These are phyloP conservation scores for Corythoichthys intestinalis DNA, from an alignment of 2,113 vertebrate species.

Conservation along the genomic window DNA sequence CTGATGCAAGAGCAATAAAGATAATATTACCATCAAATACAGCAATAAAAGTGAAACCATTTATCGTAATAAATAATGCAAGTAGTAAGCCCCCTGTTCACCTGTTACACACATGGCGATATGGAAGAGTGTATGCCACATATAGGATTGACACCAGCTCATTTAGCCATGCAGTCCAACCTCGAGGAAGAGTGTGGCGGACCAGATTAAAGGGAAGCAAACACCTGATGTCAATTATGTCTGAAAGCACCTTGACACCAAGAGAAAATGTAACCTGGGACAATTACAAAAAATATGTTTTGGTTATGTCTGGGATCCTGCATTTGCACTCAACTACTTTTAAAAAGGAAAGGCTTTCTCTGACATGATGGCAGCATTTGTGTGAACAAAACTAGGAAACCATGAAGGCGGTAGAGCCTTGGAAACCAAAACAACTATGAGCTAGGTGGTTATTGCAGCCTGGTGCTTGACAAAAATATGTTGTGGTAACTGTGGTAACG, in stretches of 20 bases:
- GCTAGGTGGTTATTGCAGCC: slow-evolving; percentile 29
- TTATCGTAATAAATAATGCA: slow-evolving; percentile 71
- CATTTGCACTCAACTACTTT: background rate
- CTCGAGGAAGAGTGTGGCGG: slow-evolving; percentile 43
- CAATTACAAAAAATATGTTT: slow-evolving; percentile 19
- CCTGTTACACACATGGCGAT: slow-evolving; percentile 47
- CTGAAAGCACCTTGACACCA: slow-evolving; percentile 57
- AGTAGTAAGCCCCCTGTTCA: slow-evolving; percentile 45
- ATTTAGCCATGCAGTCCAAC: slow-evolving; percentile 42
- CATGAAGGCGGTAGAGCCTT: slow-evolving; percentile 43
- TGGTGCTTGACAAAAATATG: slow-evolving; percentile 4
- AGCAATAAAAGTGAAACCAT: slow-evolving; percentile 65
- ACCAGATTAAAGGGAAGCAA: slow-evolving; percentile 70
- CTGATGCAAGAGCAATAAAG: slow-evolving; percentile 62
- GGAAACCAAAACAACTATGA: slow-evolving; percentile 28
- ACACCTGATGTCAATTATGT: slow-evolving; percentile 47
- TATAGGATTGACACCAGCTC: slow-evolving; percentile 33
- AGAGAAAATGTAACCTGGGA: slow-evolving; percentile 40
- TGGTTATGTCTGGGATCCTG: slow-evolving; percentile 28
- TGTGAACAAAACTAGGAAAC: slow-evolving; percentile 20
- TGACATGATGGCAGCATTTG: background rate
- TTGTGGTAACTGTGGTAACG: slow-evolving; percentile 49
- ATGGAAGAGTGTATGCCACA: slow-evolving; percentile 51
- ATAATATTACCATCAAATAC: slow-evolving; percentile 72
- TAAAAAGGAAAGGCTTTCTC: background rate